phyloP scores from a whole-genome alignment of 2,797 vertebrate genomes.

The Carcharodon carcharias region DNA sequence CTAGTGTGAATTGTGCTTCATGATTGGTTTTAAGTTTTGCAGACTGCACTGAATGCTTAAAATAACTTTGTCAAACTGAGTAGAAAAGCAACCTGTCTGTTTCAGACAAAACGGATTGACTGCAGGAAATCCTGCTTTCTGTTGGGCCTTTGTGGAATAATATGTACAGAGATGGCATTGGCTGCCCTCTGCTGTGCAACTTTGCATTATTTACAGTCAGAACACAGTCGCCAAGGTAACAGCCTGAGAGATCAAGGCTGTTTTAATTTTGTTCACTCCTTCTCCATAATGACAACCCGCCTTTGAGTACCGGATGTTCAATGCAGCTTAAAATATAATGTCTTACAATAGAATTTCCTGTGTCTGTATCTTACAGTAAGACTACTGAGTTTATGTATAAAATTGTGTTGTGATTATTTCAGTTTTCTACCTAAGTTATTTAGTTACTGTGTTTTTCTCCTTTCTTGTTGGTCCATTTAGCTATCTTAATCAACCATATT shows the following conservation, averaged over 20 bases:
- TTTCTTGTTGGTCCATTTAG: neutral
- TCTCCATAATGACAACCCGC: neutral
- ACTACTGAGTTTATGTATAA: neutral
- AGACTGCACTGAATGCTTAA: neutral
- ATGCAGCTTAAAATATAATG: neutral
- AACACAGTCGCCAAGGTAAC: neutral
- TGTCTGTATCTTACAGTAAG: neutral
- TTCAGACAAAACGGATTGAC: neutral
- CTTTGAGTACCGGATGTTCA: neutral
- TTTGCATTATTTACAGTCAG: neutral
- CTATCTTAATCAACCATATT: neutral
- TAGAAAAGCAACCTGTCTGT: neutral
- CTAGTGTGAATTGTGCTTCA: neutral
- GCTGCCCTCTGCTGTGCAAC: neutral
- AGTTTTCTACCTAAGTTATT: neutral
- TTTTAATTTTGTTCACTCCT: neutral
- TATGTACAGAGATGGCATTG: neutral
- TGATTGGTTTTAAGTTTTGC: neutral
- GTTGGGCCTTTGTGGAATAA: neutral
- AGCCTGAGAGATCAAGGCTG: neutral
- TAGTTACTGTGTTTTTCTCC: neutral
- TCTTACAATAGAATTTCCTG: neutral
- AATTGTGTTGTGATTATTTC: neutral
- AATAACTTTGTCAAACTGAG: neutral
- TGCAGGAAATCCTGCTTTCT: conserved; percentile 23